Base-by-base conservation (phyloP, 2,888 invertebrate species). In the Xanthorhoe spadicearia region DNA sequence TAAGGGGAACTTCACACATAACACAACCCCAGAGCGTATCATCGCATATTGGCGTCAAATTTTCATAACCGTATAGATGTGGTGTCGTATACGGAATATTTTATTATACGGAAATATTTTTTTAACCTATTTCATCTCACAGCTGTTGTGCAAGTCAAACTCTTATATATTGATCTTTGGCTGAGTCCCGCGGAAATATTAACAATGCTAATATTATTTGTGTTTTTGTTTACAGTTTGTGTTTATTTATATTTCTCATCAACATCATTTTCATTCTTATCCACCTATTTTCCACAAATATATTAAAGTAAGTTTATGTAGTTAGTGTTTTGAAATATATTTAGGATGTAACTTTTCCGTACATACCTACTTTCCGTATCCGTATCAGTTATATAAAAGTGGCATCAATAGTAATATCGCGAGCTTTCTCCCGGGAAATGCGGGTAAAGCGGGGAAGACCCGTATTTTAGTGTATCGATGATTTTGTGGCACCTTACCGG, bases 11-110 rank as follows among this genome's bases (percentile, higher is more conserved):
- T 81, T 80, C 82, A 82, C 83, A 83, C 81, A 78, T 82, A 81
- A 69, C 77, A 71, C 78, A 82, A 83, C 81, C 81, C 83, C 76
- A 59, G 77, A 78, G 79, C 83, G 75, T 89, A 91, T 91, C 90
- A 91, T 90, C 91, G 87, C 85, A 82, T 89, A 89, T 88, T 80
- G 89, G 83, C 81, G 89, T 89, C 88, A 90, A 86, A 91, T 88
- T 92, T 92, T 92, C 89, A 92, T 90, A 89, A 83, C 85, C 74
- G 60, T 58, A 19, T 61, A 77, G 61, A 43, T 51, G 57, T 18
- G 60, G 19, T 48, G 43, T 17, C 32, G 28, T 8, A 55, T 15
- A 48, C 32, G 32, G 32, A 32, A 32, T 32, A 32, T 32, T 32
- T 6, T 7, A 32, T 32, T 5, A 6, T 32, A 32, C 32, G 32